These are phyloP conservation scores for Hippocampus comes DNA, from an alignment of 2,113 vertebrate species.

Conservation along the genomic window DNA sequence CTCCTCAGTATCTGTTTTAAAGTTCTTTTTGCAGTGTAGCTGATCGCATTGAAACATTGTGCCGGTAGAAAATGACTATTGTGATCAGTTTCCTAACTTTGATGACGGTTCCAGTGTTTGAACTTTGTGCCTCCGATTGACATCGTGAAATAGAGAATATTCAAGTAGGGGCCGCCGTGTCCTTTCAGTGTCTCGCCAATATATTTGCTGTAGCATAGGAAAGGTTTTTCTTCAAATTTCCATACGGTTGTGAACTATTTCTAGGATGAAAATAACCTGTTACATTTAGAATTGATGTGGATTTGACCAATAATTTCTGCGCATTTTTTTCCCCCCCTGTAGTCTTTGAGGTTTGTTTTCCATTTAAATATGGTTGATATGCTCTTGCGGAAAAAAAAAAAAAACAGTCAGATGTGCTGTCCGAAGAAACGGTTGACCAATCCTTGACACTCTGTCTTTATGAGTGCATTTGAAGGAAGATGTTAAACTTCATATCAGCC, in stretches of 20 bases:
- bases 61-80: background rate
- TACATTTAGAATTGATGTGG: conserved; percentile 25
- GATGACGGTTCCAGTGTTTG: conserved; percentile 21
- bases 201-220: conserved; percentile 48
- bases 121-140: conserved; percentile 35
- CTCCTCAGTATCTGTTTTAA: conserved; percentile 5
- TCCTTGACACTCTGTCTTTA: background rate
- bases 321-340: conserved; percentile 24
- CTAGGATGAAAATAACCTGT: conserved; percentile 24
- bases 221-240: conserved; percentile 21
- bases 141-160: conserved; percentile 28
- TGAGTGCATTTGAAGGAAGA: conserved; percentile 4
- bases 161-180: conserved; percentile 18
- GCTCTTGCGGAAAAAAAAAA: conserved; percentile 21
- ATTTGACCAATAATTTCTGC: conserved; percentile 16
- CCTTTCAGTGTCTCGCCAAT: conserved; percentile 31
- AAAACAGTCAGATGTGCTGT: background rate
- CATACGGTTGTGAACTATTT: conserved; percentile 44
- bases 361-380: conserved; percentile 34
- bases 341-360: conserved; percentile 31
- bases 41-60: background rate
- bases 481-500: conserved; percentile 18
- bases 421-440: background rate
- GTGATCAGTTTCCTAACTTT: conserved; percentile 10
- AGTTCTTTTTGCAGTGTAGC: background rate